Evolutionary conservation across 2,888 invertebrate genomes (phyloP).

Genomic region (Ochropacha duplaris): DNA sequence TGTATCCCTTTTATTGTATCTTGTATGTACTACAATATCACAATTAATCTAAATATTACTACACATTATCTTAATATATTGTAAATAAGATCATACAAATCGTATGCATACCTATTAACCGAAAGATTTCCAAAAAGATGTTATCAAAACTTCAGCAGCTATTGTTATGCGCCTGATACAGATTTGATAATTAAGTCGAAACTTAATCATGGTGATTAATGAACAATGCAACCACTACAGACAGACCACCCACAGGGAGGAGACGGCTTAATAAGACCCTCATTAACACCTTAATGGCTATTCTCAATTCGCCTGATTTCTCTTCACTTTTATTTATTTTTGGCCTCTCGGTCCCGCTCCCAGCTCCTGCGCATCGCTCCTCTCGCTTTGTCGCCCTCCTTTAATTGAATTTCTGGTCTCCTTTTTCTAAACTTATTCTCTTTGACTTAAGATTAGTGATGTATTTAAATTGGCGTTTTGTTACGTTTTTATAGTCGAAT

Average conservation of each 20-base stretch:
- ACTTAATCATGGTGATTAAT: constrained; percentile 75
- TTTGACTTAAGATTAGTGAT: constrained; percentile 81
- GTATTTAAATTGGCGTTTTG: constrained; percentile 80
- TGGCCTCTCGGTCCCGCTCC: constrained; percentile 51
- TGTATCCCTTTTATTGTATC: too few relatives aligned
- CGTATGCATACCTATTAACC: background rate
- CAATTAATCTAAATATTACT: too few relatives aligned
- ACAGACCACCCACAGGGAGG: constrained; percentile 79
- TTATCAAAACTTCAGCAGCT: constrained; percentile 35
- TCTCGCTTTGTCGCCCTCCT: constrained; percentile 60
- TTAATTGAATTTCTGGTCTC: constrained; percentile 77
- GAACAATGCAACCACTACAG: constrained; percentile 68
- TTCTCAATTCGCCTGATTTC: constrained; percentile 80
- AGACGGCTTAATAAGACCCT: constrained; percentile 82
- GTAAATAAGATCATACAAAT: background rate
- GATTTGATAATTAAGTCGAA: constrained; percentile 72
- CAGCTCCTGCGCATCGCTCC: constrained; percentile 43
- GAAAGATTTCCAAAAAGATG: background rate
- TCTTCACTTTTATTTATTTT: constrained; percentile 76
- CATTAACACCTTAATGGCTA: constrained; percentile 82
- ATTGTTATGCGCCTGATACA: constrained; percentile 53
- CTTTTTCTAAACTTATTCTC: constrained; percentile 79
- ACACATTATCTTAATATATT: too few relatives aligned
- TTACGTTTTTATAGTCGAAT: constrained; percentile 71
- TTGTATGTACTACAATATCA: too few relatives aligned